Base-by-base conservation (phyloP, 2,113 vertebrate species). In the Rhea pennata region DNA sequence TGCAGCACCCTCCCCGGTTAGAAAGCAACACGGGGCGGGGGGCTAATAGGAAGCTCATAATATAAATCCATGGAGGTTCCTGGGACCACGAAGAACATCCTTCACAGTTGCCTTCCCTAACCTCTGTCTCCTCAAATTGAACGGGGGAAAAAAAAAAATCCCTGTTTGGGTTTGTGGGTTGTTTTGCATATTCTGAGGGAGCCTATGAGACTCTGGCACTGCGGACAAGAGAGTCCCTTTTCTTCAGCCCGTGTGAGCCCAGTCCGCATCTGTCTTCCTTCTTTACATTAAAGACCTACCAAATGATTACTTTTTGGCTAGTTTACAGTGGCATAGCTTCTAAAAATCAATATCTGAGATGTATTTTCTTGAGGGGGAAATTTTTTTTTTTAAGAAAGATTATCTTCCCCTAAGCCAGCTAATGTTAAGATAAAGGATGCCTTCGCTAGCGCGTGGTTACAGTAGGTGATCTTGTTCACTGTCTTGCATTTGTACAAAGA, bases 161-260 rank as follows among this genome's bases (percentile, higher is more conserved):
- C 0, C 6, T 6, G 0, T n/a, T 50, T 70, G 26, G 4, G 42
- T 85, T 44, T 39, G 12, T 15, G 56, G 31, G 23, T n/a, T n/a
- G 31, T 72, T 56, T 23, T 17, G 33, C 31, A 9, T 24, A 42
- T 11, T 61, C 42, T 5, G 15, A 69, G 67, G 69, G 67, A 59
- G 13, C 3, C 39, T 74, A 26, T 66, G 29, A 65, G 50, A 17
- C 33, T 42, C 22, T 3, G 1, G 22, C 36, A 27, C 15, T 72
- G 19, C n/a, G 21, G 61, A 36, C 14, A 61, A 59, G 10, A 15
- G 12, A 53, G 40, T 50, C 23, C 6, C 2, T 26, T 15, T 4
- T 12, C 13, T 6, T 2, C n/a, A 5, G 9, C 8, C 20, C 4
- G 5, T 4, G 0, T 9, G 54, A 70, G 8, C 9, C 12, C 29